Percentiles rank a stretch among this genome's conserved stretches.
These are phyloP conservation scores for Trachelus troglodyta DNA, from an alignment of 2,888 invertebrate species.

Conservation along the genomic window DNA sequence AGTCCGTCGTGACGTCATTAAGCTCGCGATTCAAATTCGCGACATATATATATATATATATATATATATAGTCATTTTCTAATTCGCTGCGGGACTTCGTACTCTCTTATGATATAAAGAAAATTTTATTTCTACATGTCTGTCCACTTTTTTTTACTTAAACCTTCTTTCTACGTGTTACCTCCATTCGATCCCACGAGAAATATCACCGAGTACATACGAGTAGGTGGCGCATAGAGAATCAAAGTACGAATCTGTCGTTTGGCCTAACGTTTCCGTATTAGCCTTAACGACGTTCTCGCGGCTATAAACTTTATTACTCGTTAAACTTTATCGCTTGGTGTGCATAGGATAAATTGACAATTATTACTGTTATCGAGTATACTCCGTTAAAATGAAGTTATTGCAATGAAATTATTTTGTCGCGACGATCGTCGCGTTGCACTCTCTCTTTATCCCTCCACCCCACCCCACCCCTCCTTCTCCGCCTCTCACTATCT, in stretches of 20 bases:
- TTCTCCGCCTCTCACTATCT: background rate
- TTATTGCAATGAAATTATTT: constrained; percentile 18
- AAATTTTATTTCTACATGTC: background rate
- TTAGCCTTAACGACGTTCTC: background rate
- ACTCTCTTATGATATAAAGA: background rate
- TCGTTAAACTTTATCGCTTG: constrained; percentile 14
- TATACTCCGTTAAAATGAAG: constrained; percentile 17
- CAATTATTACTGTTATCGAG: constrained; percentile 38
- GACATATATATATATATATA: background rate
- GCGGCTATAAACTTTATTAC: background rate
- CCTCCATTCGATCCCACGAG: background rate
- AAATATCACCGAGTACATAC: background rate
- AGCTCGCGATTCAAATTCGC: background rate
- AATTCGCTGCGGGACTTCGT: background rate
- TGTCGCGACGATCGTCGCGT: background rate
- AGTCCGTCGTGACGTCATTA: background rate
- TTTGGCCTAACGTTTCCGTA: constrained; percentile 12
- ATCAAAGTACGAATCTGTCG: constrained; percentile 34
- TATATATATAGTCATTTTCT: background rate
- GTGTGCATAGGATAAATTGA: constrained; percentile 41
- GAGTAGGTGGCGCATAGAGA: constrained; percentile 29
- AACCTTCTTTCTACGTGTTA: background rate
- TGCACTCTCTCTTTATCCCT: background rate
- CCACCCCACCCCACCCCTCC: background rate
- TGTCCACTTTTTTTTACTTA: background rate